A percentile compares a stretch with the other conserved stretches of the same genome.
These are phyloP conservation scores for Margarornis squamiger DNA, from an alignment of 2,797 vertebrate species.

Conservation along the genomic window DNA sequence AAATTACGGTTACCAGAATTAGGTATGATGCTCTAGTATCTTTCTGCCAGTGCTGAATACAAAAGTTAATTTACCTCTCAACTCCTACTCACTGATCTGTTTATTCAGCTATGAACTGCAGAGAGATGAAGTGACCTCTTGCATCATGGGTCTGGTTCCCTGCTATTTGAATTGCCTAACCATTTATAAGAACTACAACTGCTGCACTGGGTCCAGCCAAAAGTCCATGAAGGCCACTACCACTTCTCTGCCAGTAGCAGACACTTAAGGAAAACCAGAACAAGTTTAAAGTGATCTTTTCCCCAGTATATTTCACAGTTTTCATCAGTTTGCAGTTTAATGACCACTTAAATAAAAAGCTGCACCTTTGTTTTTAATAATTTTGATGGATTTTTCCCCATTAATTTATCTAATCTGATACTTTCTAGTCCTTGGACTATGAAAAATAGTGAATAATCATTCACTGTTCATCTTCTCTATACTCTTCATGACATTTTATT, in stretches of 20 bases:
- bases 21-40: not conserved
- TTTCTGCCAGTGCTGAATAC: not conserved
- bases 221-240: not conserved
- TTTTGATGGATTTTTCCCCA: not conserved
- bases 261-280: not conserved
- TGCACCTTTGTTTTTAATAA: not conserved
- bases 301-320: not conserved
- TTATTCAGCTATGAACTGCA: not conserved
- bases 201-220: not conserved
- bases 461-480: not conserved
- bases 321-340: not conserved
- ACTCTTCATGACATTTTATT: not conserved
- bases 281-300: not conserved
- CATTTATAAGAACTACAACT: slow-evolving; percentile 21
- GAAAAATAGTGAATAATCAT: not conserved
- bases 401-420: not conserved
- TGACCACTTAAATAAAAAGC: not conserved
- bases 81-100: slow-evolving; percentile 25
- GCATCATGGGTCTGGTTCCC: slow-evolving; percentile 12
- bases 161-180: slow-evolving; percentile 43
- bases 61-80: slow-evolving; percentile 39
- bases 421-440: not conserved
- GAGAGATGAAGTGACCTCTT: slow-evolving; percentile 33
- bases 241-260: not conserved
- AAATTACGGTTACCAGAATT: slow-evolving; percentile 10